Evolutionary conservation across 1,140 invertebrate species (phyloP).

Genomic region (Coenobita brevimanus): DNA sequence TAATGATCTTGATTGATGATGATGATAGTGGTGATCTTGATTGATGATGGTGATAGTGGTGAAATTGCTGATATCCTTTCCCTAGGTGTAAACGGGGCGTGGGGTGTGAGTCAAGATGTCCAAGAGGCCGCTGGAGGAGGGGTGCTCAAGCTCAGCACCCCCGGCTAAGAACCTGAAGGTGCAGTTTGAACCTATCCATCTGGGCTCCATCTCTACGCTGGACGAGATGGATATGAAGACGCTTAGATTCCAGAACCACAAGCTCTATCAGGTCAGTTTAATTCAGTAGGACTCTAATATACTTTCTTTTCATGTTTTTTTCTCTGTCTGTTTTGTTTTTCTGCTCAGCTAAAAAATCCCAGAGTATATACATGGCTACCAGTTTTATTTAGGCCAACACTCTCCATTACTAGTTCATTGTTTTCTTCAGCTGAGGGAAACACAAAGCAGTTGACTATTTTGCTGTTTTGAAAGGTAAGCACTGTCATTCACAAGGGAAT

Average conservation of each 20-base stretch:
- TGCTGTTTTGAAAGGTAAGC: no score
- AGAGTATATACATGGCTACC: no score
- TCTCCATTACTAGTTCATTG: no score
- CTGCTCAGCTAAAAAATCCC: no score
- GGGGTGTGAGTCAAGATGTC: slow-evolving; percentile 78
- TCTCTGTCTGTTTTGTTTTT: no score
- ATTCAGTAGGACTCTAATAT: no score
- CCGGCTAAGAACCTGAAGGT: slow-evolving; percentile 83
- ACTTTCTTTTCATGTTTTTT: no score
- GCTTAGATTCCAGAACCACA: slow-evolving; percentile 97
- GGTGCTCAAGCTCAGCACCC: slow-evolving; percentile 72
- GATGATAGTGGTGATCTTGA: not conserved
- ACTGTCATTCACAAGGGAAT: no score
- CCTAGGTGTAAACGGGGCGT: slow-evolving; percentile 80
- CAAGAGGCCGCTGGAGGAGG: slow-evolving; percentile 80
- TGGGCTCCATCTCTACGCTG: slow-evolving; percentile 93
- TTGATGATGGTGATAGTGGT: not conserved
- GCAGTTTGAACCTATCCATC: slow-evolving; percentile 93
- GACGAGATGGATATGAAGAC: slow-evolving; percentile 99
- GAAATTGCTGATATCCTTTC: not conserved
- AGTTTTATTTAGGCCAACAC: no score
- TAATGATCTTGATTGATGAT: no score
- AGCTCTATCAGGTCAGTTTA: slow-evolving; percentile 94
- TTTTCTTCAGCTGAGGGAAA: no score
- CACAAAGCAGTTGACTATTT: no score